phyloP scores from a whole-genome alignment of 2,113 vertebrate genomes.

The Etia nguti region DNA sequence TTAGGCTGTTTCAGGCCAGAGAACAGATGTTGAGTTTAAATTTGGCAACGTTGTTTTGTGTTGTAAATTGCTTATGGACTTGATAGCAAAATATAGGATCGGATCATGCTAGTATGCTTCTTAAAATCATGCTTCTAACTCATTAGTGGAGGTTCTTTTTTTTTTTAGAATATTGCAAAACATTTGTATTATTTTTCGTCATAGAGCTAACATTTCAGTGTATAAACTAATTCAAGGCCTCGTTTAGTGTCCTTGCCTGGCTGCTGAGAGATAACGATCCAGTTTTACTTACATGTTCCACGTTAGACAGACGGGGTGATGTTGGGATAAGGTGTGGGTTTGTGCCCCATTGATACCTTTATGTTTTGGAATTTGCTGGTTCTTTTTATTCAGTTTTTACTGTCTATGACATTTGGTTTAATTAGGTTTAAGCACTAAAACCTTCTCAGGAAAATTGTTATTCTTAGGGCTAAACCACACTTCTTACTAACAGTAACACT shows the following conservation, averaged over 20 bases:
- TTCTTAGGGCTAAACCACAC: neutral
- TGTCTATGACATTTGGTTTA: neutral
- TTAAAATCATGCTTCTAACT: neutral
- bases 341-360: neutral
- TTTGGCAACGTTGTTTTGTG: neutral
- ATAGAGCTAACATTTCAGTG: neutral
- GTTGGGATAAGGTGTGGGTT: neutral
- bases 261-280: neutral
- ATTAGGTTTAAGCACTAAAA: neutral
- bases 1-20: neutral
- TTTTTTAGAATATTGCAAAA: neutral
- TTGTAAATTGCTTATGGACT: neutral
- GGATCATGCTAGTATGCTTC: fast-evolving
- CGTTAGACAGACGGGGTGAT: neutral
- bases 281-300: neutral
- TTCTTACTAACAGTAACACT: neutral
- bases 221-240: fast-evolving
- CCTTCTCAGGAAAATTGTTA: neutral
- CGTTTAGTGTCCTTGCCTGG: neutral
- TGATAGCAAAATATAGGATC: neutral
- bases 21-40: neutral
- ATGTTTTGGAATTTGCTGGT: fast-evolving
- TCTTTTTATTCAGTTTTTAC: fast-evolving
- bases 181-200: fast-evolving
- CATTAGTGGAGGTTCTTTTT: neutral